Conservation (phyloP, 2,888 invertebrate genomes). For the Stramonita haemastoma region DNA sequence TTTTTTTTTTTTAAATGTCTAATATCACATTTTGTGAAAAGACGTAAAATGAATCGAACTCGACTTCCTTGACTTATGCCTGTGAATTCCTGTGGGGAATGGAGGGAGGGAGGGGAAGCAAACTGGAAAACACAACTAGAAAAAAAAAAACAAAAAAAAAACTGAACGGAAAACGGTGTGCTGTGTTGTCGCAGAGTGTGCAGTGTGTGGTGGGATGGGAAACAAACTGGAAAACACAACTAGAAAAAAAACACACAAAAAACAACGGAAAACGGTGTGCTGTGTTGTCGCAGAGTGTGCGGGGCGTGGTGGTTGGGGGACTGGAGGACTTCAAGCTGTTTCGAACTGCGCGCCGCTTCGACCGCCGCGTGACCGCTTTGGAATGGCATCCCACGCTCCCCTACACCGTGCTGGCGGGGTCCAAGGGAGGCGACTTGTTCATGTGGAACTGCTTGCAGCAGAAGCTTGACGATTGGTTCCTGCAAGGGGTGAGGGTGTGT, state of each 20-base stretch:
- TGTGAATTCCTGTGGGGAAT: too few relatives aligned
- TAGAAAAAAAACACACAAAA: too few relatives aligned
- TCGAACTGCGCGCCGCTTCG: slow-evolving; percentile 70
- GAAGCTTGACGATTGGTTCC: slow-evolving; percentile 60
- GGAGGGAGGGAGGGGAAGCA: too few relatives aligned
- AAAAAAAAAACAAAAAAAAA: not conserved
- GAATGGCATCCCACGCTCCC: slow-evolving; percentile 75
- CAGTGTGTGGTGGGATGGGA: too few relatives aligned
- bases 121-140: too few relatives aligned
- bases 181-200: too few relatives aligned
- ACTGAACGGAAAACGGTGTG: not conserved
- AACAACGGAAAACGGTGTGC: too few relatives aligned
- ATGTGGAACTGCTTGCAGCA: slow-evolving; percentile 69
- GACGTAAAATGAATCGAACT: too few relatives aligned
- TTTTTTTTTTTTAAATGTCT: too few relatives aligned
- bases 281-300: slow-evolving; percentile 52
- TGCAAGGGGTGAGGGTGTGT: slow-evolving; percentile 68
- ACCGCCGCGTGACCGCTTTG: slow-evolving; percentile 70
- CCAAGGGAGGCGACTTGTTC: slow-evolving; percentile 75
- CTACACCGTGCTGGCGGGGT: slow-evolving; percentile 67
- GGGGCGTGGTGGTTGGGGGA: slow-evolving; percentile 52
- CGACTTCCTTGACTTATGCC: too few relatives aligned
- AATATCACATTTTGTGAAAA: too few relatives aligned
- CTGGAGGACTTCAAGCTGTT: slow-evolving; percentile 59
- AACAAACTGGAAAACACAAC: too few relatives aligned